phyloP scores from a whole-genome alignment of 2,113 vertebrate genomes.

The Mastomys coucha region DNA sequence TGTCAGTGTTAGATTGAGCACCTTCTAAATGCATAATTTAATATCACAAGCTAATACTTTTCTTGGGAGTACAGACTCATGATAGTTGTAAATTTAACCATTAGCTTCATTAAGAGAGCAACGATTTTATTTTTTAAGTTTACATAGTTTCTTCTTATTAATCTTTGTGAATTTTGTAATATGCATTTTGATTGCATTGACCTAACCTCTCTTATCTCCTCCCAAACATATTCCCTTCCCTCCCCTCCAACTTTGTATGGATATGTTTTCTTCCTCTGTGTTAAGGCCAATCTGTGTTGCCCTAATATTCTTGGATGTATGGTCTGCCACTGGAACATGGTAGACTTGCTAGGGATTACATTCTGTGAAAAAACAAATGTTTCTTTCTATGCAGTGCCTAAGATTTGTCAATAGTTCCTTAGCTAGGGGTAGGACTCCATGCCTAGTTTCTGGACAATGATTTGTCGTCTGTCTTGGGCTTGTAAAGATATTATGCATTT shows the following conservation, averaged over 20 bases:
- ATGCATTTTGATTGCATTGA: background rate
- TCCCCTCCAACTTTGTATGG: background rate
- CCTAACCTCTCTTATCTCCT: background rate
- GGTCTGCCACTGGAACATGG: background rate
- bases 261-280: background rate
- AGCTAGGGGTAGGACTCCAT: background rate
- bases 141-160: background rate
- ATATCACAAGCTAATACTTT: constrained; percentile 83
- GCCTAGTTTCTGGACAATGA: background rate
- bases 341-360: background rate
- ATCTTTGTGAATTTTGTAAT: background rate
- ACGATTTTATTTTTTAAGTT: constrained; percentile 37
- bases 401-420: too few relatives aligned
- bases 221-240: background rate
- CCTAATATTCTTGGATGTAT: background rate
- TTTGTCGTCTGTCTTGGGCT: background rate
- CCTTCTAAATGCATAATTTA: constrained; percentile 81
- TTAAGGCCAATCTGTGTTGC: background rate
- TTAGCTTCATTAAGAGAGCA: constrained; percentile 56
- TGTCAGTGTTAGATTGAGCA: constrained; percentile 71
- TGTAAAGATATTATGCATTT: too few relatives aligned
- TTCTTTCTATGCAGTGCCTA: background rate
- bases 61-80: constrained; percentile 46
- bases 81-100: constrained; percentile 43
- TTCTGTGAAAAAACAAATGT: background rate